Conservation (phyloP, 2,888 invertebrate genomes). For the Ditula angustiorana region DNA sequence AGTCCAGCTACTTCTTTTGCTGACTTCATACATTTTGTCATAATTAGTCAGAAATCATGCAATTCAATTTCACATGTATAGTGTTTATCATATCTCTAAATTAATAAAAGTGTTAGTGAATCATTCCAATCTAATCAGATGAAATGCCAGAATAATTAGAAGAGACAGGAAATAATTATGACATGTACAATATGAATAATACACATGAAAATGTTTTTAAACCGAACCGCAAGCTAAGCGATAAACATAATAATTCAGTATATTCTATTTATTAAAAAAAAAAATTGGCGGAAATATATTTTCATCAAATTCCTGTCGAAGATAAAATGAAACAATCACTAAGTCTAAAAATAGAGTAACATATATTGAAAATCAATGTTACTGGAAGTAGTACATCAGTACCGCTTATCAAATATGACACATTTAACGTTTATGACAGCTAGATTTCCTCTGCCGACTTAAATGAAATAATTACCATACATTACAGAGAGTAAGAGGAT, state of each 20-base stretch:
- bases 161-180: not conserved
- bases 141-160: not conserved
- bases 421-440: not conserved
- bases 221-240: no score
- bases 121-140: not conserved
- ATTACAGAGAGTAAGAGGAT: not conserved
- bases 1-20: no score
- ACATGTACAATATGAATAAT: not conserved
- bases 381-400: slow-evolving; percentile 13
- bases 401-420: slow-evolving; percentile 8
- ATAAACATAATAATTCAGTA: not conserved
- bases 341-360: slow-evolving; percentile 2
- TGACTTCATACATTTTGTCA: no score
- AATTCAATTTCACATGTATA: no score
- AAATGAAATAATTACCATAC: no score
- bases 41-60: no score
- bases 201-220: no score
- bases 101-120: no score
- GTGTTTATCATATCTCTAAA: no score
- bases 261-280: not conserved
- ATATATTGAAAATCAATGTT: slow-evolving; percentile 10
- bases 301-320: not conserved
- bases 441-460: slow-evolving; percentile 3
- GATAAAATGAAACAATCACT: not conserved
- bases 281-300: not conserved